Evolutionary conservation across 2,797 vertebrate genomes (phyloP).

Genomic region (Hydrolagus colliei): DNA sequence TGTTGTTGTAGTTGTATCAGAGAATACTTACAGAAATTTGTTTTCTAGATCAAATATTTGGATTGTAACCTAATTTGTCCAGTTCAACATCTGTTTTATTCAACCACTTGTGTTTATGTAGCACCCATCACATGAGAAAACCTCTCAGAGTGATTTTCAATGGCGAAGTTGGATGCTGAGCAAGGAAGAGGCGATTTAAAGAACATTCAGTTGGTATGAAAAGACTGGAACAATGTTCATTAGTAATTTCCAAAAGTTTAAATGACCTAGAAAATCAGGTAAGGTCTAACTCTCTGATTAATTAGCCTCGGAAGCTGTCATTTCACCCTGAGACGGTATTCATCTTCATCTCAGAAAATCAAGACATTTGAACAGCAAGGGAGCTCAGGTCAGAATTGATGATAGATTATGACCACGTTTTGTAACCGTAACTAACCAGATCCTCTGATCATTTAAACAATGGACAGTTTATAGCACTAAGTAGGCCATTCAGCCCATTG

Average conservation of each 20-base stretch:
- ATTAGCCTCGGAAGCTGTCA: conserved; percentile 8
- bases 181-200: too few relatives aligned
- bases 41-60: background rate
- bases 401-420: background rate
- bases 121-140: too few relatives aligned
- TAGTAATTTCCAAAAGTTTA: conserved; percentile 9
- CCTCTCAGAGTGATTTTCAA: too few relatives aligned
- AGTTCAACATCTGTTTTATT: background rate
- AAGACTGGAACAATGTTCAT: conserved; percentile 3
- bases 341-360: conserved; percentile 21
- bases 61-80: conserved; percentile 9
- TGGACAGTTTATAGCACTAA: too few relatives aligned
- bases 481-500: too few relatives aligned
- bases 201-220: conserved; percentile 2
- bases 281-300: conserved; percentile 22
- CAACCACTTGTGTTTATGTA: too few relatives aligned
- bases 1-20: background rate
- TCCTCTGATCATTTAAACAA: background rate
- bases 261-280: conserved; percentile 24
- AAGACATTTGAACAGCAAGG: conserved; percentile 8
- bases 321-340: conserved; percentile 4
- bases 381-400: conserved; percentile 8
- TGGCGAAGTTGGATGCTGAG: too few relatives aligned
- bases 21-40: background rate
- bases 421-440: background rate